Percentiles rank a stretch among this genome's conserved stretches.
These are phyloP conservation scores for Chamaea fasciata DNA, from an alignment of 2,113 vertebrate species.

Conservation along the genomic window DNA sequence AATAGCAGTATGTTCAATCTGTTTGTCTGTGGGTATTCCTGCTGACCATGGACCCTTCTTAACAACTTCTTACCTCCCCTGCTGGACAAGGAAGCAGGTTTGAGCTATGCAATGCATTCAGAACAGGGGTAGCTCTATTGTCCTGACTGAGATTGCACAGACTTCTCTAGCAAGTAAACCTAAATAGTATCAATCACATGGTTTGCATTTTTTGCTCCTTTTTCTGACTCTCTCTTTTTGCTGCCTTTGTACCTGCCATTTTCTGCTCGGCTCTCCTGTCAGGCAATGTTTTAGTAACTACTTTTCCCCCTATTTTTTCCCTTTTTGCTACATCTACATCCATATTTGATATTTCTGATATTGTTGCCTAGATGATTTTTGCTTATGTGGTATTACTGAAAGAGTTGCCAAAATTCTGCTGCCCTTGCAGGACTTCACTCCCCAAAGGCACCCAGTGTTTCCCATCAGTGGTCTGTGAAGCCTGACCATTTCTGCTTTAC, in stretches of 20 bases:
- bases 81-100: not conserved
- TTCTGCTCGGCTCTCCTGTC: not conserved
- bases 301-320: not conserved
- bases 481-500: not conserved
- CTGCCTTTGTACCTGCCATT: not conserved
- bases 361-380: not conserved
- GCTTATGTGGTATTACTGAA: not conserved
- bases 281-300: not conserved
- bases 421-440: not conserved
- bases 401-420: not conserved
- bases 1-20: not conserved
- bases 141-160: not conserved
- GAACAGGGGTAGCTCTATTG: not conserved
- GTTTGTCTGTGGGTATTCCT: not conserved
- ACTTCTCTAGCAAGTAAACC: not conserved
- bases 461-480: fast-evolving
- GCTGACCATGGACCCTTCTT: not conserved
- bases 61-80: not conserved
- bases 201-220: not conserved
- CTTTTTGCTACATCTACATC: not conserved
- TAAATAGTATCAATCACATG: not conserved
- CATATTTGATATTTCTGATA: not conserved
- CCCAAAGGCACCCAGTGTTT: not conserved
- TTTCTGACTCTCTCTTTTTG: not conserved
- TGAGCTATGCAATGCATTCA: not conserved